phyloP scores from a whole-genome alignment of 2,888 invertebrate genomes.

The Teinopalpus imperialis region DNA sequence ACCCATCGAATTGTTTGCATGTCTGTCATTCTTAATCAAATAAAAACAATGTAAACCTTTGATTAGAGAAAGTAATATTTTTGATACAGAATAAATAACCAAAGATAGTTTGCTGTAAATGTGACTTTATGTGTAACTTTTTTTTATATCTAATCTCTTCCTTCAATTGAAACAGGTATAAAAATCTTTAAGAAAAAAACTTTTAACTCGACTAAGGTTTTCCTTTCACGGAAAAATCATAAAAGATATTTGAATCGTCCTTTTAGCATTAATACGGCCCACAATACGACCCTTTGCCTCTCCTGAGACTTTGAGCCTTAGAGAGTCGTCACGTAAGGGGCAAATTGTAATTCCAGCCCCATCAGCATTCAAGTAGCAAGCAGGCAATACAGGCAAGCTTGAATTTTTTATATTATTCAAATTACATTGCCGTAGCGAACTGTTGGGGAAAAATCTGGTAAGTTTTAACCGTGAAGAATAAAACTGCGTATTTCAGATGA shows the following conservation, averaged over 20 bases:
- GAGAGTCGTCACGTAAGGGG: conserved; percentile 6
- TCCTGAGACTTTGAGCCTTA: conserved; percentile 5
- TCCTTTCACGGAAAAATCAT: conserved; percentile 24
- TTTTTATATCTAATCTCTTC: no score
- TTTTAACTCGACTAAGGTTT: conserved; percentile 18
- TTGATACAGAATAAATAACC: no score
- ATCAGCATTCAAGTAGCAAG: conserved; percentile 18
- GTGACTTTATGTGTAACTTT: no score
- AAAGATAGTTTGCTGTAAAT: no score
- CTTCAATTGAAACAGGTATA: conserved; percentile 28
- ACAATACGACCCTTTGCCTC: conserved; percentile 1
- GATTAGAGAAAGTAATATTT: no score
- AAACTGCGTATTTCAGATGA: neutral
- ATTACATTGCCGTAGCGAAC: conserved; percentile 7
- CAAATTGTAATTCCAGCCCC: conserved; percentile 5
- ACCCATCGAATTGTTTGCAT: no score
- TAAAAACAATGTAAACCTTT: no score
- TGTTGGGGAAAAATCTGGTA: conserved; percentile 11
- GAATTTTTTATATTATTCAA: conserved; percentile 22
- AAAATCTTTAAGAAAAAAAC: conserved; percentile 24
- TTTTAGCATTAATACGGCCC: conserved; percentile 17
- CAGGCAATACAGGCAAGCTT: conserved; percentile 13
- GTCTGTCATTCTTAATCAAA: no score
- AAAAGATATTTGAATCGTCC: conserved; percentile 24
- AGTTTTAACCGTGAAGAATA: neutral